Evolutionary conservation across 2,888 invertebrate species (phyloP).

Genomic region (Drosophila mimica): DNA sequence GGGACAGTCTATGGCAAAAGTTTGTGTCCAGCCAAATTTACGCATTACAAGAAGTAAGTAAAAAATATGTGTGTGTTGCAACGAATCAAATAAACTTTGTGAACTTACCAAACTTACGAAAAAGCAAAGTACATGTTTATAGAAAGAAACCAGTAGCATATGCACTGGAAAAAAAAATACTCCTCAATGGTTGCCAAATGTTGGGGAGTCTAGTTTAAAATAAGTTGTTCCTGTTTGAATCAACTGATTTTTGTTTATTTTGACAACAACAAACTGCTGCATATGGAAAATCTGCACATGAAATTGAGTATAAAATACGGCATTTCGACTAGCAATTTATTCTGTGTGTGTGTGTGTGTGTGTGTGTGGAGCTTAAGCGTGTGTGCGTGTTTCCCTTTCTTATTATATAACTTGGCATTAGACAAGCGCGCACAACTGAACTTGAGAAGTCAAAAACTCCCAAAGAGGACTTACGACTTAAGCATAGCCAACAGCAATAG

Average conservation of each 20-base stretch:
- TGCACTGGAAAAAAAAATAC: background rate
- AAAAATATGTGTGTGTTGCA: conserved; percentile 54
- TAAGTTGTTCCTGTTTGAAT: background rate
- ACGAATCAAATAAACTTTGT: conserved; percentile 66
- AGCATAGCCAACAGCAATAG: conserved; percentile 36
- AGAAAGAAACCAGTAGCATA: background rate
- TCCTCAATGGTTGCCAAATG: background rate
- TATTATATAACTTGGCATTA: conserved; percentile 77
- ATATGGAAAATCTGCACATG: background rate
- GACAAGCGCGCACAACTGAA: conserved; percentile 63
- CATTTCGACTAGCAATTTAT: background rate
- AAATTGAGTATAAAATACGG: background rate
- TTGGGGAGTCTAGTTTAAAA: background rate
- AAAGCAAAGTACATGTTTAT: conserved; percentile 15
- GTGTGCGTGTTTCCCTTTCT: conserved; percentile 48
- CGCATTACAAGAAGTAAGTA: conserved; percentile 47
- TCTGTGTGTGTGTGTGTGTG: conserved; percentile 22
- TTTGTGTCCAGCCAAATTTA: conserved; percentile 52
- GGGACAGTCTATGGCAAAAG: conserved; percentile 38
- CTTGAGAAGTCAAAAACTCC: conserved; percentile 81
- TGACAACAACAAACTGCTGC: background rate
- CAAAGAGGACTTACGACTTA: conserved; percentile 76
- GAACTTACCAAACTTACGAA: conserved; percentile 20
- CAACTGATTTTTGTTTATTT: background rate
- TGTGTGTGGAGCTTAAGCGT: conserved; percentile 26